Conservation (phyloP, 2,113 vertebrate species). For the Pterocles orientalis region DNA sequence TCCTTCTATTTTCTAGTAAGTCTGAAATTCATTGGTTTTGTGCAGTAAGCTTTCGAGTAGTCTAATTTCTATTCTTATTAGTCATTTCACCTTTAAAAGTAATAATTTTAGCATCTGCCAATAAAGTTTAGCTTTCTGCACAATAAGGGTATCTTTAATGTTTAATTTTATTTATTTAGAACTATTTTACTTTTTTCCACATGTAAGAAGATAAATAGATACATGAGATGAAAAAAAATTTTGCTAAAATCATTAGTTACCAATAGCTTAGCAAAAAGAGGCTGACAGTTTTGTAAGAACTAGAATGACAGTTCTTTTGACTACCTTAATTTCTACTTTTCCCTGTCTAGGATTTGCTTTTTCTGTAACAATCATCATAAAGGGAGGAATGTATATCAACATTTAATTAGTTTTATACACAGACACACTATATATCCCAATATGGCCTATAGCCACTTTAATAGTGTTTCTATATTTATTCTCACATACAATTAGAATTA, state of each 20-base stretch:
- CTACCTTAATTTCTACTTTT: neutral
- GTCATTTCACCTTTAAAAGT: neutral
- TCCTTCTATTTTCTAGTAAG: neutral
- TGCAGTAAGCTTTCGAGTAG: neutral
- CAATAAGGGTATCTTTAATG: neutral
- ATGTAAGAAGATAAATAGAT: neutral
- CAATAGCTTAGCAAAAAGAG: neutral
- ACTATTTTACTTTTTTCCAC: neutral
- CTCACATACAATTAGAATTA: neutral
- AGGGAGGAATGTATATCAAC: neutral
- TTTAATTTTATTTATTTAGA: neutral
- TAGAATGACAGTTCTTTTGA: neutral
- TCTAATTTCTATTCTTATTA: neutral
- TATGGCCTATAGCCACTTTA: neutral
- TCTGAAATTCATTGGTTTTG: neutral
- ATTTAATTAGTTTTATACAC: neutral
- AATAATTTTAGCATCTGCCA: neutral
- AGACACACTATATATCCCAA: neutral
- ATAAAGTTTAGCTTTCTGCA: neutral
- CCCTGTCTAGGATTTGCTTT: neutral
- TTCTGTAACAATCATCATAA: accelerated
- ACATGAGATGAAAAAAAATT: neutral
- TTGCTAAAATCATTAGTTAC: neutral
- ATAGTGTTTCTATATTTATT: neutral
- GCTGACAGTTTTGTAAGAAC: neutral